These are phyloP conservation scores for Camponotus floridanus DNA, from an alignment of 1,140 invertebrate genomes.

Conservation along the genomic window DNA sequence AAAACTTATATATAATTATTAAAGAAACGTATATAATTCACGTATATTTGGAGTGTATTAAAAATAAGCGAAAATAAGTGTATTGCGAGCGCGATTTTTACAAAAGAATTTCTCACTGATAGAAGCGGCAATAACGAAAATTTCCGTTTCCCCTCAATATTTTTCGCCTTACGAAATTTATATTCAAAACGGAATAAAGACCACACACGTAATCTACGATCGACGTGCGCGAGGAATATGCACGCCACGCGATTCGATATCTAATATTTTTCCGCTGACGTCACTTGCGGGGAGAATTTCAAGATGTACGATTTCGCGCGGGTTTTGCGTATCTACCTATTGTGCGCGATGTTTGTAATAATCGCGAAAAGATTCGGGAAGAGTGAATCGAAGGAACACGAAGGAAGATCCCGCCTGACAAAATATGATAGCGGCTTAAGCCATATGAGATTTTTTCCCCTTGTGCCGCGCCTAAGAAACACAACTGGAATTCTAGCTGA, in stretches of 20 bases:
- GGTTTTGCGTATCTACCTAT: slow-evolving; percentile 9
- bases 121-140: not conserved
- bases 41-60: too few species aligned
- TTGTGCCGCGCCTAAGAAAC: slow-evolving; percentile 21
- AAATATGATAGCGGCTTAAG: slow-evolving; percentile 48
- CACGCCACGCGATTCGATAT: slow-evolving; percentile 35
- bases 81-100: not conserved
- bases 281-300: slow-evolving; percentile 15
- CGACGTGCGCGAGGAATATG: slow-evolving; percentile 41
- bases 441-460: slow-evolving; percentile 28
- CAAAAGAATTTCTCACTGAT: not conserved
- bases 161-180: slow-evolving; percentile 41
- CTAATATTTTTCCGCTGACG: slow-evolving; percentile 60
- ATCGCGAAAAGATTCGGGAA: slow-evolving; percentile 13
- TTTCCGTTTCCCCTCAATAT: slow-evolving; percentile 19
- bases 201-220: slow-evolving; percentile 17
- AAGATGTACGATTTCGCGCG: slow-evolving; percentile 43
- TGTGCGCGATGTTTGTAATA: slow-evolving; percentile 51
- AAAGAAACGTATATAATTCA: too few species aligned
- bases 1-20: too few species aligned
- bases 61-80: not conserved
- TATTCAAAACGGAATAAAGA: slow-evolving; percentile 45
- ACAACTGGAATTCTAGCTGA: slow-evolving; percentile 6
- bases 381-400: not conserved
- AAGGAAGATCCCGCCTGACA: slow-evolving; percentile 26